Evolutionary conservation across 2,888 invertebrate species (phyloP).

Genomic region (Heliconius ismenius): DNA sequence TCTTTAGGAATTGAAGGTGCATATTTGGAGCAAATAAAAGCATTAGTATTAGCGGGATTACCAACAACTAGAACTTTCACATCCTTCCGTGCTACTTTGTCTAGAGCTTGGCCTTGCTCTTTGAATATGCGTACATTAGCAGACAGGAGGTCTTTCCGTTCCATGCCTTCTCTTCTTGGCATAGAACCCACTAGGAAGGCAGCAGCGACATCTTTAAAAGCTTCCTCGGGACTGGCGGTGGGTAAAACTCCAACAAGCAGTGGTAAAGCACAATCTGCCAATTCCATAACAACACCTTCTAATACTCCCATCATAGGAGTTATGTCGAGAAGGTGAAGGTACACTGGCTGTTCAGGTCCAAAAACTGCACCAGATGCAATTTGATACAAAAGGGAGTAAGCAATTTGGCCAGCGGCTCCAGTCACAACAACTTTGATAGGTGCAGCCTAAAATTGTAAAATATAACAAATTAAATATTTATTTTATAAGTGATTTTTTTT

Average conservation of each 20-base stretch:
- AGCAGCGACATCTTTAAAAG: conserved; percentile 97
- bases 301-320: conserved; percentile 97
- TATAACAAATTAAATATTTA: background rate
- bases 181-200: conserved; percentile 98
- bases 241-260: conserved; percentile 91
- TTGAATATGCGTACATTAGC: conserved; percentile 99
- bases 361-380: conserved; percentile 98
- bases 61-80: conserved; percentile 98
- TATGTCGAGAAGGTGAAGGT: conserved; percentile 96
- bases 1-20: conserved; percentile 97
- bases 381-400: conserved; percentile 96
- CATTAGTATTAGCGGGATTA: conserved; percentile 99
- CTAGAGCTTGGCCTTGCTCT: conserved; percentile 96
- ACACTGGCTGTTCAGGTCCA: conserved; percentile 92
- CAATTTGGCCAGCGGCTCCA: conserved; percentile 99
- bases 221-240: conserved; percentile 92
- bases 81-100: conserved; percentile 93
- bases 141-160: conserved; percentile 97
- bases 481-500: no score
- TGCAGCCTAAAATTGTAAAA: conserved; percentile 82
- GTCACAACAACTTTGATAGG: conserved; percentile 97
- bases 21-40: conserved; percentile 96
- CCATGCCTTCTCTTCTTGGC: conserved; percentile 98
- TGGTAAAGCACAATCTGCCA: conserved; percentile 97
- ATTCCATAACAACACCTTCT: conserved; percentile 98